Conservation (phyloP, 2,888 invertebrate species). For the Cremastinae sp. region DNA sequence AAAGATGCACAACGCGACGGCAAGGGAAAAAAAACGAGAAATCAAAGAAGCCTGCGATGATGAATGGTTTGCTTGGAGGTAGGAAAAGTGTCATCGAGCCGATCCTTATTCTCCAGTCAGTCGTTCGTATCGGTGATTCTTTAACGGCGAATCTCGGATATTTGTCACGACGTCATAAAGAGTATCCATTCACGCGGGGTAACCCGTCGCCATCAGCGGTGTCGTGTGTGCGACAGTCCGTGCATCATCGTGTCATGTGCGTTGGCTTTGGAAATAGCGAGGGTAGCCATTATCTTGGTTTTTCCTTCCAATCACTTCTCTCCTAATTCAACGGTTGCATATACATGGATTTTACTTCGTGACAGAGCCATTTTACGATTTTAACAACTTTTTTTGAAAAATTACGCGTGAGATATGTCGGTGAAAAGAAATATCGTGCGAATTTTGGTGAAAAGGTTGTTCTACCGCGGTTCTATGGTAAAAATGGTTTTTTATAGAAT, state of each 20-base stretch:
- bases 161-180: conserved; percentile 16
- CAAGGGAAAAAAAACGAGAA: conserved; percentile 19
- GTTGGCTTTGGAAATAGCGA: conserved; percentile 55
- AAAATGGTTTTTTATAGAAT: no score
- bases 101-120: conserved; percentile 44
- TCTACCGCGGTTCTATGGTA: no score
- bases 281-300: no score
- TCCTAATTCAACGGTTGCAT: no score
- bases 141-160: conserved; percentile 35
- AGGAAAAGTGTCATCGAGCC: conserved; percentile 37
- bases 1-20: background rate
- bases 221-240: background rate
- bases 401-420: no score
- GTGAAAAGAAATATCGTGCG: no score
- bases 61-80: background rate
- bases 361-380: no score
- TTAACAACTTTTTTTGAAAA: no score
- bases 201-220: conserved; percentile 35
- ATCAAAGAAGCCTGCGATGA: conserved; percentile 9
- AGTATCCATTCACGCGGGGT: conserved; percentile 35
- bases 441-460: no score
- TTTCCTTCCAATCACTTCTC: no score
- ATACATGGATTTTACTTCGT: no score
- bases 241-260: conserved; percentile 44
- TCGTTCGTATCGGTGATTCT: conserved; percentile 42